Conservation (phyloP, 2,797 vertebrate species). For the Takifugu ocellatus region DNA sequence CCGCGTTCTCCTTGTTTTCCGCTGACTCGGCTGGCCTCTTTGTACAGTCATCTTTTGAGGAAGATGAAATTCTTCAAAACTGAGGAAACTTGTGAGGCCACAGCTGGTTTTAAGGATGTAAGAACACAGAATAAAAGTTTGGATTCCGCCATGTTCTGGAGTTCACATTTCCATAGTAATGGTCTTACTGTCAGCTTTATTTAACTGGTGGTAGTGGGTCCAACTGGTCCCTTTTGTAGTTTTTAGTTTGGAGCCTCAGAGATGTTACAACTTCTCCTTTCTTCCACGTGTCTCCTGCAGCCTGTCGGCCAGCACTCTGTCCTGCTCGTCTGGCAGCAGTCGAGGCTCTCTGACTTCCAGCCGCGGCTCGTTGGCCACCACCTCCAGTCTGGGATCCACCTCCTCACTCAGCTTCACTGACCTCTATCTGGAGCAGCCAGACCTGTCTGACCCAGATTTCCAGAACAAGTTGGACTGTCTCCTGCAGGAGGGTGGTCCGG, state of each 20-base stretch:
- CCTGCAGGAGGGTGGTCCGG: slow-evolving; percentile 82
- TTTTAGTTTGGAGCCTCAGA: no score
- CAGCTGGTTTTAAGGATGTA: no score
- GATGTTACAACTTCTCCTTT: not conserved
- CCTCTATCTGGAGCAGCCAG: slow-evolving; percentile 87
- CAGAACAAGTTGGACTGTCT: slow-evolving; percentile 89
- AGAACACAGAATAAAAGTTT: no score
- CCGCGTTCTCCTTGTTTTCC: not conserved
- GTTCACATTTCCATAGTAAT: no score
- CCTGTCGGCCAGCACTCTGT: slow-evolving; percentile 92
- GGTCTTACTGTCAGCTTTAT: no score
- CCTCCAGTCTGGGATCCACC: slow-evolving; percentile 89
- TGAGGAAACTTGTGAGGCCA: no score
- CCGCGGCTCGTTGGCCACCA: slow-evolving; percentile 87
- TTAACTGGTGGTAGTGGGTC: no score
- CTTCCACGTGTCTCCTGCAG: slow-evolving; percentile 60
- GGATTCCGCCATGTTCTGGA: no score
- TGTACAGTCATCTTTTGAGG: no score
- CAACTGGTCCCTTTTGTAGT: no score
- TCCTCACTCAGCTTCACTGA: slow-evolving; percentile 93
- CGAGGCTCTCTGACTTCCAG: slow-evolving; percentile 91
- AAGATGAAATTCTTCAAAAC: no score
- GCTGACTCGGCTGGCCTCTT: no score
- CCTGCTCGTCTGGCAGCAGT: slow-evolving; percentile 95
- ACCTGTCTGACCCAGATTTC: slow-evolving; percentile 86